Base-by-base conservation (phyloP, 1,140 invertebrate genomes). In the Whitmania pigra region DNA sequence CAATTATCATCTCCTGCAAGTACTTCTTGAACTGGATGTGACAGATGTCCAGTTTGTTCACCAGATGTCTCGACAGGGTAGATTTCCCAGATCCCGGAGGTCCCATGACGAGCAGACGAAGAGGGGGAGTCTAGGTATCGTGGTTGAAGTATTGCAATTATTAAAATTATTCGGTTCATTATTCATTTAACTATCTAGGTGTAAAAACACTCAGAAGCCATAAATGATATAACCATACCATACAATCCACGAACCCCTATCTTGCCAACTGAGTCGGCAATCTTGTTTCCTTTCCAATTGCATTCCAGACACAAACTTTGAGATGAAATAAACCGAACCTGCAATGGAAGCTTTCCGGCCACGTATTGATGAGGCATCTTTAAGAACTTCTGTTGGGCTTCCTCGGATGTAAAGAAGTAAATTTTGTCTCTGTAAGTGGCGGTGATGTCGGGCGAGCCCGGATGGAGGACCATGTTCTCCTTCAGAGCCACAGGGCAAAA, bases 21-120 rank as follows among this genome's bases (percentile, higher is more conserved):
- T 78, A 72, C 67, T 83, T 81, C 68, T 77, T 77, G 76, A 82
- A 83, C 57, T 78, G 78, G 60, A 83, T 82, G 75, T 83, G 81
- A 76, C 83, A 83, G 22, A 83, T 71, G 18, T 79, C 79, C 31
- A 80, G 74, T 73, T 82, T 81, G 31, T 78, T 75, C 15, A 82
- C 81, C 71, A 83, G 74, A 36, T 79, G 71, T 27, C 80, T 75
- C 6, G 79, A 80, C 75, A 81, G 80, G 4, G 80, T 67, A 4
- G 78, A 78, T 74, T 83, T 83, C 43, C 82, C 82, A 13, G 80
- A 75, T 15, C 81, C 82, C 49, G 74, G 73, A 0, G 79, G 74
- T 36, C 82, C 82, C 6, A 83, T 73, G 9, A 83, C 75, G 25
- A 82, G 68, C 25, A 83, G 67, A 66, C 81, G 75, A 6, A 79